Evolutionary conservation across 2,888 invertebrate genomes (phyloP), one percentile per base, ranked within the genome.

Genomic region (Hypomecis atomaria): DNA sequence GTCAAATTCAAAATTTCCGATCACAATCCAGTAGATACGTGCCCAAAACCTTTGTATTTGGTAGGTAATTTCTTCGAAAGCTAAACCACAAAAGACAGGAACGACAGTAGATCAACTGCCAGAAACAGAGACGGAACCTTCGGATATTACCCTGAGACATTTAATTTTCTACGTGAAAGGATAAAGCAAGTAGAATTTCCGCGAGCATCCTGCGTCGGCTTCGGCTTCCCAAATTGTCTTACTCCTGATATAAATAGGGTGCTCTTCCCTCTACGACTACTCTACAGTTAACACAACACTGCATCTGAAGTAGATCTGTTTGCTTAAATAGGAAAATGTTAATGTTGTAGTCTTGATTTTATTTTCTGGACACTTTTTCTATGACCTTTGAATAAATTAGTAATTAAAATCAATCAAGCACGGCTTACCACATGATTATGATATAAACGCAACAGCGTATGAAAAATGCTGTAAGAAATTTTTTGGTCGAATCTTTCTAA

Each of bases 141-240:
- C 89, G 89, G 90, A 90, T 90, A 89, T 90, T 87, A 86, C 89
- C 82, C 83, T 81, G 85, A 89, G 91, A 92, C 92, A 87, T 92
- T 92, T 92, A 91, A 92, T 92, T 92, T 92, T 92, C 92, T 91
- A 92, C 92, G 91, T 91, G 92, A 86, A 92, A 85, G 90, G 90
- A 91, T 90, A 91, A 91, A 89, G 86, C 87, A 81, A 84, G 83
- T 78, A 81, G 87, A 86, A 86, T 89, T 87, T 87, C 86, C 87
- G 80, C 78, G 77, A 83, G 83, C 83, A 83, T 85, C 86, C 85
- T 82, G 83, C 72, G 77, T 70, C 61, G 75, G 72, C 76, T 77
- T 77, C 78, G 75, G 71, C 76, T 78, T 77, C 77, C 83, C 85
- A 83, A 89, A 88, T 89, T 87, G 87, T 85, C 85, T 88, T 89